Evolutionary conservation across 2,888 invertebrate species (phyloP), one percentile per base, ranked within the genome.

Genomic region (Orchesella flavescens): DNA sequence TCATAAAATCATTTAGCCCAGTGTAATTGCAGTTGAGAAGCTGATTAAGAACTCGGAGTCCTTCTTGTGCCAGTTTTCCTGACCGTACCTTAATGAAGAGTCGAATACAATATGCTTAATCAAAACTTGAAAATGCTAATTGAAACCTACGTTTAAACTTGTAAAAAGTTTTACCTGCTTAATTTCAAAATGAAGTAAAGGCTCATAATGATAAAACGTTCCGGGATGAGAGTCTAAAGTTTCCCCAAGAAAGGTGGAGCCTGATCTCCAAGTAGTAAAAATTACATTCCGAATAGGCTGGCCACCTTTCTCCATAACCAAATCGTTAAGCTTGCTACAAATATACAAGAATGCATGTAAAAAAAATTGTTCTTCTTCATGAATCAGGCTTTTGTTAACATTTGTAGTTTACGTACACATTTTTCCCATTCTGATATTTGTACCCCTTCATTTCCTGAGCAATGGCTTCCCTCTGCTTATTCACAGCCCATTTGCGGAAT

Each of bases 151-250:
- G n/a, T n/a, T n/a, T n/a, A n/a, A n/a, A n/a, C n/a, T n/a, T n/a
- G n/a, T n/a, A n/a, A n/a, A n/a, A n/a, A n/a, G n/a, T n/a, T 24
- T 23, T 57, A 86, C 88, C 91, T 95, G 95, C 87, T 94, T 92
- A 88, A 96, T 95, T 84, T 94, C 95, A 90, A 94, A 95, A 89
- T 95, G 94, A 83, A 96, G 91, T 84, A 97, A 91, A 46, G 97
- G 97, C 90, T 97, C 97, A 89, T 96, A 97, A 90, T 96, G 96
- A 91, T 96, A 97, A 90, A 93, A 97, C 90, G 94, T 96, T 44
- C 94, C 96, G 19, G 96, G 96, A 90, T 96, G 93, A 34, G 95
- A 92, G 90, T 95, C 95, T 66, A 96, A 90, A 61, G 96, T 93
- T 89, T 96, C 96, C 75, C 96, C 96, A 73, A 97, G 92, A 90